Percentiles rank a stretch among this genome's conserved stretches.
phyloP scores from a whole-genome alignment of 2,797 vertebrate species.

The Silurus lanzhouensis region DNA sequence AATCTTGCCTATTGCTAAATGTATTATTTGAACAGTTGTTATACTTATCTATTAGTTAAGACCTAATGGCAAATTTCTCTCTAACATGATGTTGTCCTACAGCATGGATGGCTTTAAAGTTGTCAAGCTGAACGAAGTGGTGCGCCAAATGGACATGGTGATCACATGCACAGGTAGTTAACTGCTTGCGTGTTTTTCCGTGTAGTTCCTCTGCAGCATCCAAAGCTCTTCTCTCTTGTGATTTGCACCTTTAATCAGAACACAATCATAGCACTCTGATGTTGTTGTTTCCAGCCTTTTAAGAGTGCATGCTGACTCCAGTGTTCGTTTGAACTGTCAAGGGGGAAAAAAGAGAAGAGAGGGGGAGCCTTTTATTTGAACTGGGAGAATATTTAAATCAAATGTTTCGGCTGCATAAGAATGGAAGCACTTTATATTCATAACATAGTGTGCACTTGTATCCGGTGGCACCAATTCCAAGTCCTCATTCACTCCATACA shows the following conservation, averaged over 20 bases:
- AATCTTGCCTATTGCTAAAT: neutral
- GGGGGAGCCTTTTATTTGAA: neutral
- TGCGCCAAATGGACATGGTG: conserved; percentile 95
- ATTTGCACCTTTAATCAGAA: conserved; percentile 60
- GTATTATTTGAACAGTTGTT: neutral
- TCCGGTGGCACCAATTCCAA: neutral
- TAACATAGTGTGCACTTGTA: neutral
- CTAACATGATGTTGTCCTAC: conserved; percentile 54
- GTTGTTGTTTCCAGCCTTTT: conserved; percentile 40
- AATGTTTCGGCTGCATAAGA: neutral
- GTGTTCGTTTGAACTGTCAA: conserved; percentile 33
- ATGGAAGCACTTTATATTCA: neutral
- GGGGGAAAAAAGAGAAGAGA: conserved; percentile 23
- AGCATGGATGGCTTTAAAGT: conserved; percentile 99
- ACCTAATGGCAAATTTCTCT: neutral
- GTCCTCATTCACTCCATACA: neutral
- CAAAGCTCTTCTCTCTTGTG: conserved; percentile 52
- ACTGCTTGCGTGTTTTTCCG: conserved; percentile 33
- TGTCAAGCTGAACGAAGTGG: conserved; percentile 96
- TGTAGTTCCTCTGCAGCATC: conserved; percentile 20
- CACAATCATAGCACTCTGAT: conserved; percentile 32
- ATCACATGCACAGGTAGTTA: conserved; percentile 96
- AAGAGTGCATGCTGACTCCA: conserved; percentile 13
- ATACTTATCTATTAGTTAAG: neutral
- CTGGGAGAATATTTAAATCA: neutral